Conservation (phyloP, 2,113 vertebrate species). For the Loxodonta africana region DNA sequence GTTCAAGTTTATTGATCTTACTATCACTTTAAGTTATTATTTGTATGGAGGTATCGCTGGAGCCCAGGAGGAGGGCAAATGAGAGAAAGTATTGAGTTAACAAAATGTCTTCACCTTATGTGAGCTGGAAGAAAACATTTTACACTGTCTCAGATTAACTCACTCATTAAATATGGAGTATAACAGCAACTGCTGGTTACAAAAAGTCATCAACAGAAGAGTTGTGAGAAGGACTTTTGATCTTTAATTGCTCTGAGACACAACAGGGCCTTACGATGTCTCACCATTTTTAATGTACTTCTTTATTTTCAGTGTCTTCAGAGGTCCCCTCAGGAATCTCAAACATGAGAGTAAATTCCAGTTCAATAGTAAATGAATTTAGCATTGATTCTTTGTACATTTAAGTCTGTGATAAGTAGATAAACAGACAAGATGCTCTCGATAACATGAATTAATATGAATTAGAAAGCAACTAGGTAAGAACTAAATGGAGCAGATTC, state of each 20-base stretch:
- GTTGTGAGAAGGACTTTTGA: neutral
- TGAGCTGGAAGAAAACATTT: neutral
- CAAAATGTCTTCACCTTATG: conserved; percentile 33
- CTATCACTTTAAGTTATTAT: conserved; percentile 7
- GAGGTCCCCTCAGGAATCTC: neutral
- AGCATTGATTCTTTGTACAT: conserved; percentile 65
- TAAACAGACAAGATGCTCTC: neutral
- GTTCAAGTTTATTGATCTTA: neutral
- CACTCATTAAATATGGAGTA: conserved; percentile 19
- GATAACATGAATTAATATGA: conserved; percentile 60
- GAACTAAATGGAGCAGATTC: conserved; percentile 13
- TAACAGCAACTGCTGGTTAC: neutral
- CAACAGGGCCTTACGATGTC: neutral
- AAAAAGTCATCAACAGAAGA: conserved; percentile 33
- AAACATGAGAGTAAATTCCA: conserved; percentile 52
- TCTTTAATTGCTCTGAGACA: conserved; percentile 68
- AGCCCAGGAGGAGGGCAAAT: neutral
- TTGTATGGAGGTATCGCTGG: neutral
- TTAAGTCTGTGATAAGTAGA: conserved; percentile 39
- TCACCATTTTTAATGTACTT: conserved; percentile 3
- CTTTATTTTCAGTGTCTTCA: conserved; percentile 53
- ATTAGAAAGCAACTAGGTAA: conserved; percentile 46
- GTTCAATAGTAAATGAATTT: conserved; percentile 70
- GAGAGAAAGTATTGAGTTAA: conserved; percentile 1
- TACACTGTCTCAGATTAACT: neutral